Conservation (phyloP, 1,140 invertebrate genomes). For the Megalopta genalis region DNA sequence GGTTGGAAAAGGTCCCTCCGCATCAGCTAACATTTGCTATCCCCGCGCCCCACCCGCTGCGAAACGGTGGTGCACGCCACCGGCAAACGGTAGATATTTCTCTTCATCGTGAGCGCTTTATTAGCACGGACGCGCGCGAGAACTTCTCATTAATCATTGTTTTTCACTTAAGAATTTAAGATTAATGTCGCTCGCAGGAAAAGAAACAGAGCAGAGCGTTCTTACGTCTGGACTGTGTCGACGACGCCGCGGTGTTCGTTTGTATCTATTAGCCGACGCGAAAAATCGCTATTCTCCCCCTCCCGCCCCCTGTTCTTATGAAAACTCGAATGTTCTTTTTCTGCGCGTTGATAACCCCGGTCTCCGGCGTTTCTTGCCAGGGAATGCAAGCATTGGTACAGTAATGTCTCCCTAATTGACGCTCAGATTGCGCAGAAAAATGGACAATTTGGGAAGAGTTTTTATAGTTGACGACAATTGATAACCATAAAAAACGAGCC, state of each 20-base stretch:
- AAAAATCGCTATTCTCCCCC: no score
- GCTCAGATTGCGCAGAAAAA: no score
- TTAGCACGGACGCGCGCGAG: slow-evolving; percentile 50
- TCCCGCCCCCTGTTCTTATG: neutral
- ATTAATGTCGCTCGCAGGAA: slow-evolving; percentile 48
- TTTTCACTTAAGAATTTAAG: slow-evolving; percentile 58
- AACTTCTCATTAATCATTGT: slow-evolving; percentile 57
- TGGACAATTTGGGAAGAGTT: no score
- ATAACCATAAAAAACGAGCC: no score
- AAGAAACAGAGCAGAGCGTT: slow-evolving; percentile 26
- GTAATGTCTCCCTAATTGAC: no score
- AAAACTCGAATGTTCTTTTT: neutral
- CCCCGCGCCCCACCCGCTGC: neutral
- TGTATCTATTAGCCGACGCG: slow-evolving; percentile 43
- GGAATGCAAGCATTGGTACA: no score
- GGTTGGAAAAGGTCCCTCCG: neutral
- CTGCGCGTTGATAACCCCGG: no score
- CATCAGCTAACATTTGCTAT: slow-evolving; percentile 38
- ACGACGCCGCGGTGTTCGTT: slow-evolving; percentile 23
- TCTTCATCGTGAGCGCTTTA: slow-evolving; percentile 62
- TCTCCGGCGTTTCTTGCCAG: no score
- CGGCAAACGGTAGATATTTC: slow-evolving; percentile 50
- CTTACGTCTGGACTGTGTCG: slow-evolving; percentile 28
- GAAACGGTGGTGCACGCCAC: slow-evolving; percentile 21
- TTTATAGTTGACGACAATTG: no score